Base-by-base conservation (phyloP, 1,140 invertebrate species). In the Leptinotarsa undecemlineata region DNA sequence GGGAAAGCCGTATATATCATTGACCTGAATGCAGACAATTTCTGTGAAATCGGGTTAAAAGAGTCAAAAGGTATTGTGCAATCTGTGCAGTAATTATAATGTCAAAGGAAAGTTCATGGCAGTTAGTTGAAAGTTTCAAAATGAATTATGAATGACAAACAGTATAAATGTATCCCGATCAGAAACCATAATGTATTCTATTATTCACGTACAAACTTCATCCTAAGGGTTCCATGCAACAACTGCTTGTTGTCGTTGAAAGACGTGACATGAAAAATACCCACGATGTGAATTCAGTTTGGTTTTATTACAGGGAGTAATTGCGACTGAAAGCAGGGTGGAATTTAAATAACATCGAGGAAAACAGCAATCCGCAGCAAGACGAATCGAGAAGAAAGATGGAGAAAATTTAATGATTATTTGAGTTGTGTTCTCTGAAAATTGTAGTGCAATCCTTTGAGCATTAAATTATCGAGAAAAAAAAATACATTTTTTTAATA, bases 211-310 rank as follows among this genome's bases (percentile, higher is more conserved):
- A 57, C 51, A 57, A 68, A 68, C 33, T 68, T 68, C 42, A 68
- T 68, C 19, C 23, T 15, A 68, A 68, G 66, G 23, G 66, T 68
- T 68, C 42, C 13, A 47, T 42, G 66, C 66, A 68, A 68, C 66
- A 68, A 68, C 66, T 68, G 66, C n/a, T 68, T 68, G 66, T 68
- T 68, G 66, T 68, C 66, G 66, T 68, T 47, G 66, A 68, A 68
- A 26, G 66, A 68, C 66, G 66, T 68, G 66, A 68, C 66, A 47
- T 42, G 66, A 68, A 68, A 68, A 68, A 68, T 68, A 48, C 42
- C 42, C 66, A 68, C 66, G 19, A 15, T 68, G 66, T 68, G 66
- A 68, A 68, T 68, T 68, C 66, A 68, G 66, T 68, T 68, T 68
- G 66, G 66, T 68, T 68, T 68, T 68, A 68, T 68, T 68, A 68